A percentile compares a stretch with the other conserved stretches of the same genome.
Evolutionary conservation across 2,113 vertebrate species (phyloP).

Genomic region (Trematomus loennbergii): DNA sequence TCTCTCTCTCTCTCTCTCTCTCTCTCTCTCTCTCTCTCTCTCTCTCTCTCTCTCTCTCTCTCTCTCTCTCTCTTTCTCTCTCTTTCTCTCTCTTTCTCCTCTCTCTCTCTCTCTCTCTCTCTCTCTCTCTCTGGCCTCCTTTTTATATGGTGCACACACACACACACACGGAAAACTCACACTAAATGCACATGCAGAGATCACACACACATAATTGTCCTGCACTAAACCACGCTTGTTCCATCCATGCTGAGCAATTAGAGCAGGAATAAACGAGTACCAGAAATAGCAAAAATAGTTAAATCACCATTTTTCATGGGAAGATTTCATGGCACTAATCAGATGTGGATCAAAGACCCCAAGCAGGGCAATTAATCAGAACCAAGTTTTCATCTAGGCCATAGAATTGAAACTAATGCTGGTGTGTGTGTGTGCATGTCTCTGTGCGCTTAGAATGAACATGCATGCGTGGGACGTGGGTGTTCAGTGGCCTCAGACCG

Average conservation of each 20-base stretch:
- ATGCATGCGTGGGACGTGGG: conserved; percentile 15
- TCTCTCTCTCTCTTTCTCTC: neutral
- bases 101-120: conserved; percentile 32
- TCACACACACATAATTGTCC: conserved; percentile 12
- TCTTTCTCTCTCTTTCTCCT: conserved; percentile 22
- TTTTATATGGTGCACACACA: conserved; percentile 33
- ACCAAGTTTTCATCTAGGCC: conserved; percentile 36
- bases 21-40: conserved; percentile 30
- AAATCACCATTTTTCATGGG: conserved; percentile 34
- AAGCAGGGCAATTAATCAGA: conserved; percentile 56
- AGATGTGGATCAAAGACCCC: conserved; percentile 35
- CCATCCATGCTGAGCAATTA: conserved; percentile 22
- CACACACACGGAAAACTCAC: conserved; percentile 3
- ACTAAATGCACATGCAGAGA: neutral
- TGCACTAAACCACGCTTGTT: conserved; percentile 15
- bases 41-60: conserved; percentile 43
- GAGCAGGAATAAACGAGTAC: conserved; percentile 14
- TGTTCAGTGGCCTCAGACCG: conserved; percentile 49
- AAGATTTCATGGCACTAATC: conserved; percentile 32
- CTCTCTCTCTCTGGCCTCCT: conserved; percentile 50
- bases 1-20: conserved; percentile 15
- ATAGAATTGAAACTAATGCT: conserved; percentile 20
- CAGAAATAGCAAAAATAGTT: conserved; percentile 39
- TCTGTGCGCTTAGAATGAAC: neutral
- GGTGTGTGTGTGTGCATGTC: neutral